Base-by-base conservation (phyloP, 2,888 invertebrate species). In the Apodemia mormo region DNA sequence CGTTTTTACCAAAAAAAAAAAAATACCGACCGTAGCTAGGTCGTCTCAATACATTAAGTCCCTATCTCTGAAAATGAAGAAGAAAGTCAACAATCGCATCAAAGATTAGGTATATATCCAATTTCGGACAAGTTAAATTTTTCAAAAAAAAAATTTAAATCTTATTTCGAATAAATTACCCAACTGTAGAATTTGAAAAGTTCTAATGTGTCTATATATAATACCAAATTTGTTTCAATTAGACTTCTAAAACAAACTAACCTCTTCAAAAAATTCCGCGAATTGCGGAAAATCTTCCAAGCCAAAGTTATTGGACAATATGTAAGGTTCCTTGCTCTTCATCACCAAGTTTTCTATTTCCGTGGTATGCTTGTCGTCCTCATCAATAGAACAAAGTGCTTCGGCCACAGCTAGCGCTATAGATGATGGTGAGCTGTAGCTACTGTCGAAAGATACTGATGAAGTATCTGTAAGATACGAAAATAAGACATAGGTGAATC, bases 371-470 rank as follows among this genome's bases (percentile, higher is more conserved):
- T 96, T 96, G 80, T 96, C 95, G 72, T 96, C 96, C 78, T 96
- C 96, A 81, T 97, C 97, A 67, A 97, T 95, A 33, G 95, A 96
- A 80, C 97, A 97, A 14, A 97, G 91, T 0, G 96, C 96, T 85
- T 97, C 97, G 0, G 96, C 96, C 8, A 96, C 86, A 0, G 96
- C 95, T n/a, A 95, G 93, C 0, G 96, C 96, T 66, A 95, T 94
- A 0, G 94, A 93, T 0, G 94, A 93, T 0, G 94, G 81, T 0
- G 81, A 78, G 72, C 92, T 92, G 72, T 88, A 84, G 7, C 85
- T 84, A 0, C 88, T 87, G 76, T 93, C 93, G 78, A 92, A 92
- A 45, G 92, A 92, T 1, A 86, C 68, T 0, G 92, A 90, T 37
- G 90, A 88, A 6, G 85, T 82, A 2, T 78, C 89, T 88, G 71